phyloP scores from a whole-genome alignment of 2,888 invertebrate species.

The Ommatoiulus sabulosus region DNA sequence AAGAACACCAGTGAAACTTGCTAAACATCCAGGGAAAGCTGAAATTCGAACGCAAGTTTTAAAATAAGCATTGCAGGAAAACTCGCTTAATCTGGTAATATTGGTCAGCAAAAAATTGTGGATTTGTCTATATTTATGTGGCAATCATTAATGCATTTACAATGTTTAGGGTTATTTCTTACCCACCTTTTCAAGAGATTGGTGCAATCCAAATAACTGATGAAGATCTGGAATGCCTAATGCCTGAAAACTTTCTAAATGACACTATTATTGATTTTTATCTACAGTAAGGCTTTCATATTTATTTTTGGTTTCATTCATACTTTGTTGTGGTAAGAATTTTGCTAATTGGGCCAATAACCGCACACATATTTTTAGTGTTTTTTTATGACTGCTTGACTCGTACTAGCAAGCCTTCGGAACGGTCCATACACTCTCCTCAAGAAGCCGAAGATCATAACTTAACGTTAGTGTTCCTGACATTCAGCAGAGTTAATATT shows the following conservation, averaged over 20 bases:
- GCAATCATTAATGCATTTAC: neutral
- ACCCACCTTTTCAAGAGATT: constrained; percentile 83
- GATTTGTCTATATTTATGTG: constrained; percentile 25
- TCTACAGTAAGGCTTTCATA: constrained; percentile 76
- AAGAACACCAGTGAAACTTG: constrained; percentile 8
- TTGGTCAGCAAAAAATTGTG: neutral
- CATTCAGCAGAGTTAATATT: no score
- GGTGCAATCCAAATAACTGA: constrained; percentile 91
- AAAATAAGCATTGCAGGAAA: neutral
- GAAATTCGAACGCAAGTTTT: constrained; percentile 30
- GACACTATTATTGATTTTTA: constrained; percentile 99
- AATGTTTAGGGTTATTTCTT: constrained; percentile 77
- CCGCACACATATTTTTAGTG: constrained; percentile 93
- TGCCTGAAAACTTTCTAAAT: constrained; percentile 93
- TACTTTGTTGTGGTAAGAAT: neutral
- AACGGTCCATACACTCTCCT: constrained; percentile 25
- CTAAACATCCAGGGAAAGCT: neutral
- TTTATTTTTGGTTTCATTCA: neutral
- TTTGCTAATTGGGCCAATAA: constrained; percentile 62
- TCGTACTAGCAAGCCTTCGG: constrained; percentile 23
- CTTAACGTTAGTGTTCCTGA: neutral
- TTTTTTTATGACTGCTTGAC: constrained; percentile 92
- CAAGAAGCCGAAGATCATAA: constrained; percentile 35
- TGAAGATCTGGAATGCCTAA: constrained; percentile 92
- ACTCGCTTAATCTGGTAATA: no score